These are phyloP conservation scores for Papilio gigon DNA, from an alignment of 2,888 invertebrate genomes.

Conservation along the genomic window DNA sequence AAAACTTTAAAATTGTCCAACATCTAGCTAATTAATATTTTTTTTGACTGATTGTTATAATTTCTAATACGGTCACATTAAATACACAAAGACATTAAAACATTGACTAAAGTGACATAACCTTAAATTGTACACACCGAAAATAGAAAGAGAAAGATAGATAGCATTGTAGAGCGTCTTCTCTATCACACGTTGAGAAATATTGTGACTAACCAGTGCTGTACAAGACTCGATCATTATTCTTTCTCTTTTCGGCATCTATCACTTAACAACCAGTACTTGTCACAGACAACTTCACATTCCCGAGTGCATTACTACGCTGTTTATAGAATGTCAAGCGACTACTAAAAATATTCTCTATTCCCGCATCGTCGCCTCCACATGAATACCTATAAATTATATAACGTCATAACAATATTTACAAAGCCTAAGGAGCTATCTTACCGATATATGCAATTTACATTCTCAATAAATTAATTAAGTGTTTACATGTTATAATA, in stretches of 20 bases:
- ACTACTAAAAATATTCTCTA: constrained; percentile 73
- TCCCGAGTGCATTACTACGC: constrained; percentile 72
- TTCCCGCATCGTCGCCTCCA: constrained; percentile 68
- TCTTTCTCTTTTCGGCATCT: not conserved
- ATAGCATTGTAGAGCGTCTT: constrained; percentile 43
- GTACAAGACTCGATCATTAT: not conserved
- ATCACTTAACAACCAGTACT: not conserved
- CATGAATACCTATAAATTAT: constrained; percentile 80
- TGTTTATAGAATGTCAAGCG: constrained; percentile 67
- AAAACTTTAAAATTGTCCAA: constrained; percentile 44
- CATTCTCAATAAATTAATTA: constrained; percentile 79
- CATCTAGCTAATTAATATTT: constrained; percentile 45
- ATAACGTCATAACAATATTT: constrained; percentile 83
- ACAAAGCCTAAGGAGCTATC: constrained; percentile 81
- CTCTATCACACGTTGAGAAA: not conserved
- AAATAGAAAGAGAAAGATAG: not conserved
- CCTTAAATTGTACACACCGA: constrained; percentile 21
- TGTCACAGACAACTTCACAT: constrained; percentile 66
- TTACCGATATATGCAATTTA: constrained; percentile 81
- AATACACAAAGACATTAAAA: constrained; percentile 75
- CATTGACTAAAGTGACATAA: constrained; percentile 61
- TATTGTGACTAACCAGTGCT: not conserved
- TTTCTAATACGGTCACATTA: constrained; percentile 61
- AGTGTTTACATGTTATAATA: constrained; percentile 81
- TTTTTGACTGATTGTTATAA: constrained; percentile 43